Conservation (phyloP, 2,113 vertebrate genomes). For the Arvicanthis niloticus region DNA sequence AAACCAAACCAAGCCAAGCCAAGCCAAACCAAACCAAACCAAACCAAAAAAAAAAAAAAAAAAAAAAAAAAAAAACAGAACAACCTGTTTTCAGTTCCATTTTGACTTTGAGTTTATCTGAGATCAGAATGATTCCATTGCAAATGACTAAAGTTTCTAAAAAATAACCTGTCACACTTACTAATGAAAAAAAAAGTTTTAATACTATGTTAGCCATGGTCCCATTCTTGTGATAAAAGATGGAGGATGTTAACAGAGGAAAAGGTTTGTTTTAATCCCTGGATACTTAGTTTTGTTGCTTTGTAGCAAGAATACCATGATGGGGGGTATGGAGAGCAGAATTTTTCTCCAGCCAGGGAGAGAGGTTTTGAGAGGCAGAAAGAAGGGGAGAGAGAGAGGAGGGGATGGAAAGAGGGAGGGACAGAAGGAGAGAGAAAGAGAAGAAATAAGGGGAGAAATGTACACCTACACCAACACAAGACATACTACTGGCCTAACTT, state of each 20-base stretch:
- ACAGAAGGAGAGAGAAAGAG: background rate
- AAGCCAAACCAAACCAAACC: background rate
- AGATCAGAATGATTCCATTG: background rate
- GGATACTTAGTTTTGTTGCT: background rate
- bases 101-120: conserved; percentile 54
- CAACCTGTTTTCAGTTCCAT: background rate
- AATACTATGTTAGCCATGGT: background rate
- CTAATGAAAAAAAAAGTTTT: background rate
- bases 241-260: background rate
- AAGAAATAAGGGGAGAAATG: background rate
- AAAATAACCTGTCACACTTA: background rate
- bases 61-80: background rate
- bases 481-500: background rate
- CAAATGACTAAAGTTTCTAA: background rate
- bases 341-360: background rate
- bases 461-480: background rate
- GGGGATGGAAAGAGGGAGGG: too few relatives aligned
- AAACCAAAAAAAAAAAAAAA: too few relatives aligned
- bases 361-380: background rate
- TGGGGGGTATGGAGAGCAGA: background rate
- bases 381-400: background rate
- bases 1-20: background rate
- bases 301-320: background rate
- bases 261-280: background rate
- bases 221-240: background rate